Conservation (phyloP, 2,797 vertebrate species). For the Eulemur coronatus region DNA sequence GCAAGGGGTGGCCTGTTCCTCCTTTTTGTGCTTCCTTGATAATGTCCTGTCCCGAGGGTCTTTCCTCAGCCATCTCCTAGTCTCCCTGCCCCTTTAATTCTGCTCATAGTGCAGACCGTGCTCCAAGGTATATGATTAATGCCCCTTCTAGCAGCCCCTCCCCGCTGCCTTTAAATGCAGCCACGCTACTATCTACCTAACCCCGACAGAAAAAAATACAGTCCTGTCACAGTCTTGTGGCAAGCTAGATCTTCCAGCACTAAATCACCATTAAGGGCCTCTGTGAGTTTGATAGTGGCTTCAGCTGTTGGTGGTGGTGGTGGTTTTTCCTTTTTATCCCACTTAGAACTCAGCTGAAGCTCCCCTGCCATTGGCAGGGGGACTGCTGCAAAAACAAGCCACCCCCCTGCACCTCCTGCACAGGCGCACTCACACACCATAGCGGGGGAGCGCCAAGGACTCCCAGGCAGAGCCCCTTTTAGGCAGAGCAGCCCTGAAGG, state of each 20-base stretch:
- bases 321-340: neutral
- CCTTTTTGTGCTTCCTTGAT: neutral
- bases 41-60: neutral
- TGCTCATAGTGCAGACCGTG: constrained; percentile 46
- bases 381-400: neutral
- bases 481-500: neutral
- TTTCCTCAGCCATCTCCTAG: neutral
- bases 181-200: constrained; percentile 64
- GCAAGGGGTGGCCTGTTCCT: neutral
- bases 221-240: constrained; percentile 70
- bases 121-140: constrained; percentile 68
- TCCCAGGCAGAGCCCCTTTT: neutral
- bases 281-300: constrained; percentile 69
- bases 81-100: constrained; percentile 63
- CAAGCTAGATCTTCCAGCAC: constrained; percentile 69
- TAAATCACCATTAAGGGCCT: constrained; percentile 79
- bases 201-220: constrained; percentile 75
- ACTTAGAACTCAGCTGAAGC: constrained; percentile 70
- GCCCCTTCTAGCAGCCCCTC: neutral
- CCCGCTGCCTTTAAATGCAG: constrained; percentile 19
- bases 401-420: neutral
- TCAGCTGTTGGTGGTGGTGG: neutral
- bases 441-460: neutral
- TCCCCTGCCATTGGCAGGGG: constrained; percentile 30
- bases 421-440: neutral